phyloP scores from a whole-genome alignment of 1,140 invertebrate genomes.

The Sminthurinus signatus region DNA sequence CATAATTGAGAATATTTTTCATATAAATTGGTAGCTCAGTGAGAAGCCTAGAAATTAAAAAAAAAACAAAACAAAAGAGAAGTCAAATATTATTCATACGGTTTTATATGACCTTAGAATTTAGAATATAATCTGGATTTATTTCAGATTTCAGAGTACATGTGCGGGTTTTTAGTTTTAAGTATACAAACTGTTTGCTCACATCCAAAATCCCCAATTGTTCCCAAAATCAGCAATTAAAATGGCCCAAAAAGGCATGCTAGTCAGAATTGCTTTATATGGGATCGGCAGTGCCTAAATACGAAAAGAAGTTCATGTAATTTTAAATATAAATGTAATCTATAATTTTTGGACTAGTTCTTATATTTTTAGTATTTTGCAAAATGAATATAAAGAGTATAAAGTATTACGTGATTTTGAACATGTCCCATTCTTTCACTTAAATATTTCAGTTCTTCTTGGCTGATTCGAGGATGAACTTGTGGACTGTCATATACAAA shows the following conservation, averaged over 20 bases:
- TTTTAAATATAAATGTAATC: not conserved
- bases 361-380: not conserved
- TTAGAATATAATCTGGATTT: too few relatives aligned
- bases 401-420: not conserved
- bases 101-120: too few relatives aligned
- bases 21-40: constrained; percentile 82
- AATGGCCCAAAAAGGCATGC: constrained; percentile 82
- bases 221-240: constrained; percentile 84
- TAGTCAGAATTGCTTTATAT: constrained; percentile 72
- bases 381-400: not conserved
- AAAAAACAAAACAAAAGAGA: too few relatives aligned
- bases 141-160: too few relatives aligned
- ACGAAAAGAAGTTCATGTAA: constrained; percentile 7
- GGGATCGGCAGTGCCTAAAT: constrained; percentile 51
- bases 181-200: too few relatives aligned
- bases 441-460: constrained; percentile 1
- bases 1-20: constrained; percentile 54
- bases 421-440: not conserved
- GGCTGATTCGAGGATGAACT: constrained; percentile 4
- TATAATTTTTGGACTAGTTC: not conserved
- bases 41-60: too few relatives aligned
- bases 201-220: constrained; percentile 69
- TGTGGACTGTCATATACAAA: not conserved
- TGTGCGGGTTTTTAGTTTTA: too few relatives aligned
- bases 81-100: too few relatives aligned